These are phyloP conservation scores for Mormyrus lacerda DNA, from an alignment of 2,113 vertebrate species.

Conservation along the genomic window DNA sequence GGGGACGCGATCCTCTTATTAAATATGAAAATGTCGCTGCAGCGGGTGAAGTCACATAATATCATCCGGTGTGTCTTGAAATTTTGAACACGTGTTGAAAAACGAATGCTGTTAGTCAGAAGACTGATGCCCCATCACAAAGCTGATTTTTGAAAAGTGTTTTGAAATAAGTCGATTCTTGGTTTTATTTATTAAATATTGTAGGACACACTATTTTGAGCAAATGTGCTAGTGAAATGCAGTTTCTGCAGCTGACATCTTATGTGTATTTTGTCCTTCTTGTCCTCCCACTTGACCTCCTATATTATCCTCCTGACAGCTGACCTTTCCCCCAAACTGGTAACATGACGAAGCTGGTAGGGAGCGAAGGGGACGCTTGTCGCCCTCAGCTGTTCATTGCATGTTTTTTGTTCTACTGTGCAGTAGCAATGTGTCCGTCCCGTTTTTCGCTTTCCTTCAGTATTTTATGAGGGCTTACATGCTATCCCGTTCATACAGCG, in stretches of 20 bases:
- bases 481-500: neutral
- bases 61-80: neutral
- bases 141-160: neutral
- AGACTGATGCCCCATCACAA: neutral
- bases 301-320: neutral
- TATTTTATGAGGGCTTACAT: neutral
- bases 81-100: neutral
- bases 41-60: neutral
- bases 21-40: neutral
- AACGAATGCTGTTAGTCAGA: neutral
- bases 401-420: neutral
- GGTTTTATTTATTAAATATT: neutral
- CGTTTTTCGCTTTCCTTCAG: neutral
- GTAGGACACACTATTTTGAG: neutral
- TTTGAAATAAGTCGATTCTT: neutral
- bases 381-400: conserved; percentile 5
- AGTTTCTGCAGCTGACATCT: neutral
- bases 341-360: neutral
- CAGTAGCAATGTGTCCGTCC: neutral
- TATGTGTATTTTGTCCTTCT: neutral
- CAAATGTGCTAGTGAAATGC: neutral
- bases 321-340: conserved; percentile 16
- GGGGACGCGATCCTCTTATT: neutral
- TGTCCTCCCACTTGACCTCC: neutral
- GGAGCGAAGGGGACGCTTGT: neutral